Evolutionary conservation across 2,888 invertebrate species (phyloP), one percentile per base, ranked within the genome.

Genomic region (Pherbina coryleti): DNA sequence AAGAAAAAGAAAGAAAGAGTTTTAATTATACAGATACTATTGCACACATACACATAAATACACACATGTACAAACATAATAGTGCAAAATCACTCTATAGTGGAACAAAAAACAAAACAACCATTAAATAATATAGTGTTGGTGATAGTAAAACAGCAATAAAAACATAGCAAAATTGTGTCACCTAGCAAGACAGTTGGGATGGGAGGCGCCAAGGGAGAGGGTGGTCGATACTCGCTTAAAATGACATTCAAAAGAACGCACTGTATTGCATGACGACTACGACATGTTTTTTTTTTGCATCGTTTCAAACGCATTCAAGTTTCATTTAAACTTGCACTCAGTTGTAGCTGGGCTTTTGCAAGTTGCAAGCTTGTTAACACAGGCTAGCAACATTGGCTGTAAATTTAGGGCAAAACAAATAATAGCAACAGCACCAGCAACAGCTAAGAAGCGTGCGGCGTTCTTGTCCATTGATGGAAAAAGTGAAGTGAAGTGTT

Each of bases 381-480:
- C 64, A 31, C 11, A 25, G 22, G 31, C 31, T 64, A n/a, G 31
- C 64, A 64, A 28, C 34, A 34, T 19, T 55, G 44, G n/a, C 34
- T 31, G 19, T 4, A 55, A 55, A 71, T 72, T 60, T 60, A 60
- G 60, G 72, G 44, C 34, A 72, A 72, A 72, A 72, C 34, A 72
- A 69, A 60, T 28, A 8, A 17, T 34, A 72, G 44, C 28, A 64
- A 57, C 5, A 8, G 11, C 2, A 62, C 31, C 17, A 62, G 17
- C 64, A 64, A 64, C 34, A 64, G 22, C n/a, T 19, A 22, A 55
- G 11, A 53, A 53, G 51, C 70, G 7, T 66, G 55, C 25, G 9
- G 57, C 60, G n/a, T 60, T 71, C 53, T 71, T 71, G 53, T 34
- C 11, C 19, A 28, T 71, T 44, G 49, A 51, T 19, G n/a, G 17